phyloP scores from a whole-genome alignment of 1,140 invertebrate species.

The Diuraphis noxia region DNA sequence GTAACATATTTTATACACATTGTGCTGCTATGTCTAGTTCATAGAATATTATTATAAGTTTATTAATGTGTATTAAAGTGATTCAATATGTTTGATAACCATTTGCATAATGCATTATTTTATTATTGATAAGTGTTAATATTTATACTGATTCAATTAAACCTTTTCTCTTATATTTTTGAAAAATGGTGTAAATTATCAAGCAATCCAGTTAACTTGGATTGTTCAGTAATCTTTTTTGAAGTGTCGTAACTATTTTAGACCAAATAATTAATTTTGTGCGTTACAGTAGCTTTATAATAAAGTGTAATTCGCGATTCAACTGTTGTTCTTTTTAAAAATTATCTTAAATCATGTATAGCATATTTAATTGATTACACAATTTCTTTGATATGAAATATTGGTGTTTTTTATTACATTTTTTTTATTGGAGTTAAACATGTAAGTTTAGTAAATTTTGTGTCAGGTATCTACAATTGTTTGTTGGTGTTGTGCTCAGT shows the following conservation, averaged over 20 bases:
- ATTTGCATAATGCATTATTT: neutral
- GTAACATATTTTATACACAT: neutral
- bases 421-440: neutral
- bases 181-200: conserved; percentile 22
- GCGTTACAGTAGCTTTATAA: conserved; percentile 19
- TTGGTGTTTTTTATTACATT: neutral
- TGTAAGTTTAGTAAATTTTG: neutral
- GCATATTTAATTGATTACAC: conserved; percentile 33
- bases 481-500: conserved; percentile 37
- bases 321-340: neutral
- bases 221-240: conserved; percentile 37
- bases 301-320: conserved; percentile 39
- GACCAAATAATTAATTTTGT: conserved; percentile 24
- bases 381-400: conserved; percentile 8
- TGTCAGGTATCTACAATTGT: conserved; percentile 5
- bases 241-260: neutral
- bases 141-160: neutral
- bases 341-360: neutral
- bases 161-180: neutral
- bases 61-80: conserved; percentile 48
- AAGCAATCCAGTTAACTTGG: neutral
- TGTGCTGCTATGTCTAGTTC: conserved; percentile 22
- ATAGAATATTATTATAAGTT: conserved; percentile 31
- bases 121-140: conserved; percentile 44
- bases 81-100: conserved; percentile 19